Base-by-base conservation (phyloP, 2,113 vertebrate species). In the Panthera leo region DNA sequence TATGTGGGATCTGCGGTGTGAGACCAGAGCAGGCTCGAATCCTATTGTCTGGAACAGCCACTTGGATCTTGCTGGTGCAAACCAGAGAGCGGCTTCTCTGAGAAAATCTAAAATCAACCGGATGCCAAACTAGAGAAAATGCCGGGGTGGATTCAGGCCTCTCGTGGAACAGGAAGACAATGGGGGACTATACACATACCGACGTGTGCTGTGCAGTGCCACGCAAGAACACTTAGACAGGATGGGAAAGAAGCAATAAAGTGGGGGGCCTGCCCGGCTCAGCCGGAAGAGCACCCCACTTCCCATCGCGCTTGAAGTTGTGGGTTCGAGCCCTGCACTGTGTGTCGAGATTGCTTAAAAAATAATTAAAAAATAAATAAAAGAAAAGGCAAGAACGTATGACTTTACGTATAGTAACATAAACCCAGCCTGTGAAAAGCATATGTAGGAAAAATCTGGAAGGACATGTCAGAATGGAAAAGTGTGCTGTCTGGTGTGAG, bases 111-210 rank as follows among this genome's bases (percentile, higher is more conserved):
- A 63, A 53, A 53, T n/a, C 45, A 23, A 21, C 18, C 3, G 11
- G 61, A 61, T 0, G 14, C 13, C 34, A 16, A 61, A 29, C 10
- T 7, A n/a, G 85, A 88, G 85, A 75, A 75, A 53, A 42, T 2
- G 10, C 27, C 21, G 48, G 63, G 45, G 68, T 19, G 51, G 48
- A 18, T 11, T 8, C 9, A n/a, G 4, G 70, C 2, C 2, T 63
- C 18, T 19, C 12, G 8, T 9, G 27, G 8, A 31, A 85, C 63
- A 45, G 29, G 39, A n/a, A 51, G 31, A 36, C 21, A 53, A 2
- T 5, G 25, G 42, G 16, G 9, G 2, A 1, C 27, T 3, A 4
- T 2, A 18, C 2, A n/a, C 61, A 23, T 0, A 5, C 7, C 12
- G n/a, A 18, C 3, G 36, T 2, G 19, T 1, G 6, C 19, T 8